Evolutionary conservation across 2,113 vertebrate genomes (phyloP).

Genomic region (Coracopsis vasa): DNA sequence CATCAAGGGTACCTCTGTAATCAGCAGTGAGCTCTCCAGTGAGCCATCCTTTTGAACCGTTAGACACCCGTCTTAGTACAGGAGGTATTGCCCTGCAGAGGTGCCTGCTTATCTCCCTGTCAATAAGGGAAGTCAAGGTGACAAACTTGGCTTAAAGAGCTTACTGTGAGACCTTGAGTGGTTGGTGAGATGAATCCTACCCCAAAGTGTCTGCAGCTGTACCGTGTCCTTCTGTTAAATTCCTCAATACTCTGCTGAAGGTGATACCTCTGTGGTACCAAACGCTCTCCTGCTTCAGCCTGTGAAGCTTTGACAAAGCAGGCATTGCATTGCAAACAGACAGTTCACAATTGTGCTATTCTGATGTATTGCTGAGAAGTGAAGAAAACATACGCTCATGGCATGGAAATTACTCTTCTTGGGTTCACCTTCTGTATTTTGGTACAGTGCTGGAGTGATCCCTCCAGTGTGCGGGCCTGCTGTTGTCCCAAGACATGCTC

Average conservation of each 20-base stretch:
- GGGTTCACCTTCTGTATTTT: not conserved
- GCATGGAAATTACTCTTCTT: not conserved
- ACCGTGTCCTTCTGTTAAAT: not conserved
- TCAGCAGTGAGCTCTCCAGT: not conserved
- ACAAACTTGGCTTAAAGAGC: not conserved
- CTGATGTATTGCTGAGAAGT: not conserved
- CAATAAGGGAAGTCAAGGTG: not conserved
- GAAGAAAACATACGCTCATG: not conserved
- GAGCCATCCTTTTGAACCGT: not conserved
- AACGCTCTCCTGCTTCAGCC: not conserved
- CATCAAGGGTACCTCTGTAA: not conserved
- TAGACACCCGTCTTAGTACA: not conserved
- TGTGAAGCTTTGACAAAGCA: constrained; percentile 1
- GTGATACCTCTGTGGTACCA: not conserved
- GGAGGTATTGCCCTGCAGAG: not conserved
- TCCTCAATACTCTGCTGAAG: not conserved
- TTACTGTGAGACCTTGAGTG: not conserved
- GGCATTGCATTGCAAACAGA: not conserved
- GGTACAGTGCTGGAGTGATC: not conserved
- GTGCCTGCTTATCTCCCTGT: not conserved
- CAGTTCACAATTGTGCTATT: not conserved
- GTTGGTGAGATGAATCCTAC: not conserved
- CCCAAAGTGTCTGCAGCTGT: not conserved
- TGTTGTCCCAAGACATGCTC: not conserved
- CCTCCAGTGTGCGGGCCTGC: not conserved